Conservation (phyloP, 2,797 vertebrate genomes). For the Okamejei kenojei region DNA sequence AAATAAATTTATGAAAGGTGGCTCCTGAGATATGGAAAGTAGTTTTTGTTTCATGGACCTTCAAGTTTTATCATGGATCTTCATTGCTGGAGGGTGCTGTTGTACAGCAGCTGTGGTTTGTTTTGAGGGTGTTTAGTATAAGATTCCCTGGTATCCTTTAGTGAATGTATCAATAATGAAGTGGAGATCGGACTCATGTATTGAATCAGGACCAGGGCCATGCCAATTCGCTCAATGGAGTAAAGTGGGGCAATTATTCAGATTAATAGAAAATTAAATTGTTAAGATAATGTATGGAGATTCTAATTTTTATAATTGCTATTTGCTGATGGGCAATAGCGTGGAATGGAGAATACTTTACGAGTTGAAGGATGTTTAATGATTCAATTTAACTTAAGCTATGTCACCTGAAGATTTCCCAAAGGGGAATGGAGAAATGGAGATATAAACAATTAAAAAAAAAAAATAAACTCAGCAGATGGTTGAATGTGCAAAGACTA, state of each 20-base stretch:
- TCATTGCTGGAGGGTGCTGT: no score
- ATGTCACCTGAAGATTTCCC: background rate
- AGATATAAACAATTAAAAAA: background rate
- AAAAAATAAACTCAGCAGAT: background rate
- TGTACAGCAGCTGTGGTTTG: no score
- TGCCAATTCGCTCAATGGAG: no score
- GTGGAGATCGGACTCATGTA: no score
- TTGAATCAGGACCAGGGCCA: no score
- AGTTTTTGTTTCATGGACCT: no score
- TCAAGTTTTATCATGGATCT: no score
- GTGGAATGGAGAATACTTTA: background rate
- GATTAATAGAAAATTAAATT: background rate
- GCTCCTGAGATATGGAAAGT: no score
- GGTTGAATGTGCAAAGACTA: background rate
- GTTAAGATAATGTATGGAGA: background rate
- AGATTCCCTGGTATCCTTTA: no score
- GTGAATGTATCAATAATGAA: no score
- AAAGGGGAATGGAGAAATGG: background rate
- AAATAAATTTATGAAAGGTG: no score
- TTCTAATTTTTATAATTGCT: background rate
- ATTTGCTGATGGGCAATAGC: background rate
- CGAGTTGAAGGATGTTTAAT: background rate
- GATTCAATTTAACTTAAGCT: background rate
- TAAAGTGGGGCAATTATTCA: background rate
- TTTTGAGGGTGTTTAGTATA: no score